A percentile compares a stretch with the other conserved stretches of the same genome.
Conservation (phyloP, 2,888 invertebrate species). For the Atethmia centrago region DNA sequence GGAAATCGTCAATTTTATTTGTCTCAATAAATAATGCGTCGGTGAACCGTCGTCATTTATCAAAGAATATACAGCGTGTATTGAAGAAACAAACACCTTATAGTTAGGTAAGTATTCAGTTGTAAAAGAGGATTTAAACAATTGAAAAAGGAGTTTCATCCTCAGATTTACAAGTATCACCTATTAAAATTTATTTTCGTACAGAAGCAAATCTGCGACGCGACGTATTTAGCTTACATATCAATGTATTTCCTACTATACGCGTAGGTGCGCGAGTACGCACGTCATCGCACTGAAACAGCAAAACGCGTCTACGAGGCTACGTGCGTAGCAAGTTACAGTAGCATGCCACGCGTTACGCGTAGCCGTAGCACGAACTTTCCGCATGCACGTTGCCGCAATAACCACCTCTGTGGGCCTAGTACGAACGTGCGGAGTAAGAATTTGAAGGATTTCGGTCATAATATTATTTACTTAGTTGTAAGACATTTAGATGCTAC, state of each 20-base stretch:
- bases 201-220: not conserved
- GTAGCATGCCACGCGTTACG: not conserved
- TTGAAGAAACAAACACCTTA: too few relatives aligned
- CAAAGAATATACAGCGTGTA: conserved; percentile 26
- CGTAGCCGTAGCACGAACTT: not conserved
- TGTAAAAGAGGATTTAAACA: not conserved
- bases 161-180: not conserved
- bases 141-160: too few relatives aligned
- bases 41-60: conserved; percentile 11
- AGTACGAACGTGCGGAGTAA: too few relatives aligned
- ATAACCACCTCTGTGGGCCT: too few relatives aligned
- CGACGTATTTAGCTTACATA: not conserved
- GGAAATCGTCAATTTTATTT: conserved; percentile 8
- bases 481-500: too few relatives aligned
- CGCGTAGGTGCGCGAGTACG: not conserved
- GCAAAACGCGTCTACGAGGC: not conserved
- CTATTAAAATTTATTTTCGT: not conserved
- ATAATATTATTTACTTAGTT: too few relatives aligned
- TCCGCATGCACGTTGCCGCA: not conserved
- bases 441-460: too few relatives aligned
- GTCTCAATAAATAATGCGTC: conserved; percentile 14
- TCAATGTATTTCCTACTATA: too few relatives aligned
- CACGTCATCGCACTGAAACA: not conserved
- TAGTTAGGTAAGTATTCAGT: not conserved
- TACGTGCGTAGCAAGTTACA: not conserved